Conservation (phyloP, 2,888 invertebrate species). For the Diadromus collaris region DNA sequence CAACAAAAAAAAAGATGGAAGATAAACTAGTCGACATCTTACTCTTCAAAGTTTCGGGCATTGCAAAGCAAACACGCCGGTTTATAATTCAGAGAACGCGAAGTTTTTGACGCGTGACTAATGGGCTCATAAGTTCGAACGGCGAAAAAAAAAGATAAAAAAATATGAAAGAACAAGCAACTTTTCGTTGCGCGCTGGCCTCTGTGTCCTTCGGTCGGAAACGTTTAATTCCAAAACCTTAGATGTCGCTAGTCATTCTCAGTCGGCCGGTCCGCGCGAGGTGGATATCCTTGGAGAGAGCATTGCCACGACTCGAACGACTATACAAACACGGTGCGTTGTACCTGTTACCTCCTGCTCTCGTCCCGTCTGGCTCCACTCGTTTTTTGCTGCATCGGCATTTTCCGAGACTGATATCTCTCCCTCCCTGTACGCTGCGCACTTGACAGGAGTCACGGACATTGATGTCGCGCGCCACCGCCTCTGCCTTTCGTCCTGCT, state of each 20-base stretch:
- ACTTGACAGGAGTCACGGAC: constrained; percentile 37
- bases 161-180: constrained; percentile 27
- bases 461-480: constrained; percentile 17
- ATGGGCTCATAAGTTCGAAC: constrained; percentile 43
- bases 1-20: not conserved
- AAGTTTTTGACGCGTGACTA: constrained; percentile 57
- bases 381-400: constrained; percentile 42
- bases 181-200: constrained; percentile 25
- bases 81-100: constrained; percentile 29
- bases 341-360: constrained; percentile 44
- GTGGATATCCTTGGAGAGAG: constrained; percentile 77
- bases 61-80: constrained; percentile 18
- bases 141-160: constrained; percentile 13
- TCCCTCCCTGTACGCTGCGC: not conserved
- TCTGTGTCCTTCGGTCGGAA: constrained; percentile 46
- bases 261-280: constrained; percentile 60
- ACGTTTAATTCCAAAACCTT: constrained; percentile 57
- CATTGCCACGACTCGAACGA: constrained; percentile 71
- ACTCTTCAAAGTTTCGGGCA: not conserved
- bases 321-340: constrained; percentile 10
- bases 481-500: constrained; percentile 4
- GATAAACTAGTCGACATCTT: not conserved
- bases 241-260: constrained; percentile 54
- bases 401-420: constrained; percentile 25
- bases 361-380: constrained; percentile 35